Percentiles rank a stretch among this genome's conserved stretches.
Evolutionary conservation across 2,797 vertebrate genomes (phyloP).

Genomic region (Hoplostethus mediterraneus): DNA sequence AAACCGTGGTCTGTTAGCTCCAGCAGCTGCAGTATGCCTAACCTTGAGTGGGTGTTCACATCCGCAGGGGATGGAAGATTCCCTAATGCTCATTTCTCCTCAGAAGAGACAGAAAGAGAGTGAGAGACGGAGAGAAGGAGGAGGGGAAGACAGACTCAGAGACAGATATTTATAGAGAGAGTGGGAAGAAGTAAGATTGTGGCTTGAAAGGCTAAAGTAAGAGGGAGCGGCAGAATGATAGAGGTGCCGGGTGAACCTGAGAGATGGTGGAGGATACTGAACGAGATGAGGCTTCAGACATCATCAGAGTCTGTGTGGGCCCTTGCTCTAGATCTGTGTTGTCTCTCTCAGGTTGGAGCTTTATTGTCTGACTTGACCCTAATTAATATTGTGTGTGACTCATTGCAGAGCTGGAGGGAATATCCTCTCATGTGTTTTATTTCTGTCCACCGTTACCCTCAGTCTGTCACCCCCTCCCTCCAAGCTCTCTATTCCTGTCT

Average conservation of each 20-base stretch:
- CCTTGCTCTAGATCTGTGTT: conserved; percentile 35
- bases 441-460: conserved; percentile 26
- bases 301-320: conserved; percentile 40
- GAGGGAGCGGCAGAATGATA: conserved; percentile 52
- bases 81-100: conserved; percentile 62
- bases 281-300: conserved; percentile 54
- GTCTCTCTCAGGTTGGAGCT: conserved; percentile 48
- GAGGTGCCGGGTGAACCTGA: conserved; percentile 39
- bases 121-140: conserved; percentile 19
- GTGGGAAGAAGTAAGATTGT: conserved; percentile 67
- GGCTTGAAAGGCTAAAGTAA: conserved; percentile 74
- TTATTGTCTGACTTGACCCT: conserved; percentile 65
- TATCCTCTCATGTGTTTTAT: conserved; percentile 38
- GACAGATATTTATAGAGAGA: conserved; percentile 76
- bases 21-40: conserved; percentile 61
- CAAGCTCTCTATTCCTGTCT: conserved; percentile 1
- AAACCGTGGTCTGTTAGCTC: conserved; percentile 38
- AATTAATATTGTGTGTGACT: conserved; percentile 67
- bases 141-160: conserved; percentile 39
- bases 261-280: conserved; percentile 43
- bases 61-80: conserved; percentile 73
- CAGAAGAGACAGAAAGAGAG: conserved; percentile 24
- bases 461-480: conserved; percentile 17
- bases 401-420: conserved; percentile 61
- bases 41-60: conserved; percentile 78